A percentile compares a stretch with the other conserved stretches of the same genome.
Evolutionary conservation across 2,888 invertebrate species (phyloP).

Genomic region (Thysanoteuthis rhombus): DNA sequence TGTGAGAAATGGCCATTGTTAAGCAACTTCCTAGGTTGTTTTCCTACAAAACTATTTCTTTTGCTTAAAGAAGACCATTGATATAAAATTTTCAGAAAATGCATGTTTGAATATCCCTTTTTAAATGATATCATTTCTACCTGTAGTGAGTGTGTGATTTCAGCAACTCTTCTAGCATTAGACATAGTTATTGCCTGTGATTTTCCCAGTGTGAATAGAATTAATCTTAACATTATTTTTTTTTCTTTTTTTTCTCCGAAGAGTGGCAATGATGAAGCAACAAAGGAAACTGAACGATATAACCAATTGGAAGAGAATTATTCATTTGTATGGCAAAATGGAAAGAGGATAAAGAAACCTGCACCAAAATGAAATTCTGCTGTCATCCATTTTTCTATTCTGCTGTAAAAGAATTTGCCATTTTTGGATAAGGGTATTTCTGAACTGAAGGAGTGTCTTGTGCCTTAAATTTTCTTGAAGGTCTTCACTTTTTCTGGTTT

Average conservation of each 20-base stretch:
- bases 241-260: constrained; percentile 34
- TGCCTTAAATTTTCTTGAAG: neutral
- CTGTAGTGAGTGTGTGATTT: too few relatives aligned
- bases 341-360: constrained; percentile 38
- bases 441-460: neutral
- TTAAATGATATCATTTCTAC: too few relatives aligned
- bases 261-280: constrained; percentile 53
- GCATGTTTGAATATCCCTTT: too few relatives aligned
- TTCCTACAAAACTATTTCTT: too few relatives aligned
- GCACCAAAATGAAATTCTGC: constrained; percentile 18
- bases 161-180: too few relatives aligned
- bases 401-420: neutral
- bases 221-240: neutral
- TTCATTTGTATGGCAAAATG: constrained; percentile 47
- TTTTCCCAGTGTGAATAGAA: neutral
- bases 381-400: neutral
- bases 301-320: constrained; percentile 51
- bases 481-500: neutral
- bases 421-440: neutral
- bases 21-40: too few relatives aligned
- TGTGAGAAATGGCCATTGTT: too few relatives aligned
- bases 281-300: constrained; percentile 46
- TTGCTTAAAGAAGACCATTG: too few relatives aligned
- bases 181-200: neutral
- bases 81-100: too few relatives aligned